These are phyloP conservation scores for Ceratina japonica DNA, from an alignment of 1,140 invertebrate genomes.

Conservation along the genomic window DNA sequence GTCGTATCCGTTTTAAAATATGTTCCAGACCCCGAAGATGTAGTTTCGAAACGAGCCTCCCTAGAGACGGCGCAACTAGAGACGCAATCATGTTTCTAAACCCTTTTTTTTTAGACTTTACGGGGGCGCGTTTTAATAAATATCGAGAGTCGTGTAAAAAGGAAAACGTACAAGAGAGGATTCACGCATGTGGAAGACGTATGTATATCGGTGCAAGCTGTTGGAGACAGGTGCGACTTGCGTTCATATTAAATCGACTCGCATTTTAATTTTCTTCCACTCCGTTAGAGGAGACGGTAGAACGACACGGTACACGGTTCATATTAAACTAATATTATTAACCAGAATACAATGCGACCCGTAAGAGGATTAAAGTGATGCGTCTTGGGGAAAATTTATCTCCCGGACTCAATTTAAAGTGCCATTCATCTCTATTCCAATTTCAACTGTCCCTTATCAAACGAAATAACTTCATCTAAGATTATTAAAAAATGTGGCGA, in stretches of 20 bases:
- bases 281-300: neutral
- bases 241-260: conserved; percentile 1
- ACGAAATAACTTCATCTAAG: too few relatives aligned
- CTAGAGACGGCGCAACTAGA: too few relatives aligned
- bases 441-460: too few relatives aligned
- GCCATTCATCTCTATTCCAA: neutral
- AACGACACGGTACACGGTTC: neutral
- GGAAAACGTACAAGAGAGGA: neutral
- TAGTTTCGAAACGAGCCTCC: too few relatives aligned
- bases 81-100: too few relatives aligned
- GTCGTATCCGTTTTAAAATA: too few relatives aligned
- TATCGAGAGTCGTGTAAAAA: neutral
- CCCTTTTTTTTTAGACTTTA: too few relatives aligned
- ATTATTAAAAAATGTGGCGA: too few relatives aligned
- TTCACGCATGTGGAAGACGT: neutral
- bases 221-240: neutral
- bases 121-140: neutral
- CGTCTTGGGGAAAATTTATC: neutral
- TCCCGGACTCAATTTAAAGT: neutral
- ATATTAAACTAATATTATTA: neutral
- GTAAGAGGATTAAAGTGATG: neutral
- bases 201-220: neutral
- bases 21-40: too few relatives aligned
- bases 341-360: neutral
- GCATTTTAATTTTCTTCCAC: conserved; percentile 3